Evolutionary conservation across 2,888 invertebrate genomes (phyloP), one percentile per base, ranked within the genome.

Genomic region (Rapana venosa): DNA sequence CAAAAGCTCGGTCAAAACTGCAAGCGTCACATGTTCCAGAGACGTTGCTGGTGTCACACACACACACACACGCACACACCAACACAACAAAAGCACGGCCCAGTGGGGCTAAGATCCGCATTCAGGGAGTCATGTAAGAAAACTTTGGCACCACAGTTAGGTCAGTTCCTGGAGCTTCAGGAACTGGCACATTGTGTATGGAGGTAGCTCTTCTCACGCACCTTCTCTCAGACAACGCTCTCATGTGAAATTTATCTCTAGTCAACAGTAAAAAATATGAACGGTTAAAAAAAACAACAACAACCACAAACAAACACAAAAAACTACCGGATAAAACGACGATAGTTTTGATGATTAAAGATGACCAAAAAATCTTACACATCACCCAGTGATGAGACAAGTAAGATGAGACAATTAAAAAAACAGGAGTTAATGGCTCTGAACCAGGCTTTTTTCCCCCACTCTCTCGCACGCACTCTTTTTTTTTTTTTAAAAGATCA

Each of bases 121-220:
- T 17, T 79, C 79, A 58, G 85, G 58, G 85, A 56, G 85, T 85
- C 26, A 85, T 20, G 30, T 56, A 85, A 56, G 85, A 58, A 56
- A 56, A 85, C 58, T 85, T 85, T 85, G 85, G 85, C 85, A 85
- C 85, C 85, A 85, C 85, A 85, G 47, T 17, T 58, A 58, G 56
- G 58, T 85, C 85, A 58, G 85, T 85, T 58, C 85, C 79, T 22
- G 15, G 17, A 58, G 30, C n/a, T 15, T 0, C 58, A 22, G 85
- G 5, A 85, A 58, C 85, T 85, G 56, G 58, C 58, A 58, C 58
- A 85, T 30, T 58, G 85, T 85, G 85, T 85, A 56, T 4, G 58
- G 85, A 85, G 85, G 85, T 85, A 85, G 85, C 85, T 85, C 85
- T 56, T 85, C 58, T 56, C 79, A 17, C 85, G 32, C 81, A 81